Conservation (phyloP, 2,113 vertebrate species). For the Dinomys branickii region DNA sequence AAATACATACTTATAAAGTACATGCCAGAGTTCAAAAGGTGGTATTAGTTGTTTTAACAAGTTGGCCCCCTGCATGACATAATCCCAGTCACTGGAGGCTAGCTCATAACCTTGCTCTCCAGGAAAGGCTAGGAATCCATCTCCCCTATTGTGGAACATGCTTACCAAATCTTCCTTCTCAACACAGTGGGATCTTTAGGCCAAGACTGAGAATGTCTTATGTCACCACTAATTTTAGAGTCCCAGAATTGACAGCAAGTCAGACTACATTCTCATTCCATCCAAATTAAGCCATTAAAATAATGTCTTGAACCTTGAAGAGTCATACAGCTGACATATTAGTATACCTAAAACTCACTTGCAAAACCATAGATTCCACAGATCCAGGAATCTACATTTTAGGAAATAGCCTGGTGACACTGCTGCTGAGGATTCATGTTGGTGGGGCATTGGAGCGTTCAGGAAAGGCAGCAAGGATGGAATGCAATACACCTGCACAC, state of each 20-base stretch:
- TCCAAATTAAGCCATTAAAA: background rate
- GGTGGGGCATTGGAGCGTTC: background rate
- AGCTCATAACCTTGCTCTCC: background rate
- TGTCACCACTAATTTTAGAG: background rate
- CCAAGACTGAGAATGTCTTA: background rate
- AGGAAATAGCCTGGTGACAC: background rate
- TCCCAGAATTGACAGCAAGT: background rate
- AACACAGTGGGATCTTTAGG: background rate
- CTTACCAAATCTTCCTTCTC: background rate
- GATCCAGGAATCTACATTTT: background rate
- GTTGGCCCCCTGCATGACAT: background rate
- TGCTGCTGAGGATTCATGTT: background rate
- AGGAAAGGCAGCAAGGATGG: background rate
- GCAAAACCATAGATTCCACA: background rate
- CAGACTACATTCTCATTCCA: background rate
- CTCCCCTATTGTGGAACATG: background rate
- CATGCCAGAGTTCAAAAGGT: background rate
- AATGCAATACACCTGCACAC: background rate
- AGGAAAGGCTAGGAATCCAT: background rate
- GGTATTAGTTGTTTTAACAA: background rate
- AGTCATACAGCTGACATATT: background rate
- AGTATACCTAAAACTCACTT: background rate
- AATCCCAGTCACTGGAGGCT: background rate
- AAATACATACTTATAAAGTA: background rate
- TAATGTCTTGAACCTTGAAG: background rate